These are phyloP conservation scores for Drosophila seguyi DNA, from an alignment of 1,140 invertebrate species.

Conservation along the genomic window DNA sequence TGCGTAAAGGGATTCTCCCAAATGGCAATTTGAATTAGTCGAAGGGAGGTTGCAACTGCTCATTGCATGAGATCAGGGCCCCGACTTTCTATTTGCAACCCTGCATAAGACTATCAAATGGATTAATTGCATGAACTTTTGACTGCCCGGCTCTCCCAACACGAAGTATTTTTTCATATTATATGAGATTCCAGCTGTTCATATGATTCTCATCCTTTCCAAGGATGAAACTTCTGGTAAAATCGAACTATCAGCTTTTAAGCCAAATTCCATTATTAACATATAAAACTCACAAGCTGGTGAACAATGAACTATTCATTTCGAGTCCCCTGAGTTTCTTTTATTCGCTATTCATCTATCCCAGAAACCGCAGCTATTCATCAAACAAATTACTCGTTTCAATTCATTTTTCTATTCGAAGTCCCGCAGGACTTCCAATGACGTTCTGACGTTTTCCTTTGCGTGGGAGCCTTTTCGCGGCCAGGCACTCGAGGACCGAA, in stretches of 20 bases:
- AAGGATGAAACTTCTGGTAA: background rate
- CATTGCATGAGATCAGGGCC: no score
- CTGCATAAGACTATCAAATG: background rate
- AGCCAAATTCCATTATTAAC: background rate
- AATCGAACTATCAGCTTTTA: background rate
- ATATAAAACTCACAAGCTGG: background rate
- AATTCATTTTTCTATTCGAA: constrained; percentile 5
- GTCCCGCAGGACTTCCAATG: background rate
- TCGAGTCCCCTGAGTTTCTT: background rate
- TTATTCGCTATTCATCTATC: background rate
- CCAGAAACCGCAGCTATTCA: constrained; percentile 8
- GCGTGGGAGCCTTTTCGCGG: constrained; percentile 17
- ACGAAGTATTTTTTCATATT: background rate
- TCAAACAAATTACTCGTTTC: constrained; percentile 17
- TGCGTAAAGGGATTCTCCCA: background rate
- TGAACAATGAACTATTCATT: background rate
- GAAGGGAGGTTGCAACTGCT: constrained; percentile 3
- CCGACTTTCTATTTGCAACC: no score
- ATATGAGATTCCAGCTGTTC: background rate
- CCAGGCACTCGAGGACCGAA: constrained; percentile 9
- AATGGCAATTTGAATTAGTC: constrained; percentile 20
- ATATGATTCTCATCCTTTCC: background rate
- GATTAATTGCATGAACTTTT: background rate
- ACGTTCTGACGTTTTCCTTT: background rate
- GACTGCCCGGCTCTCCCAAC: background rate